Conservation (phyloP, 2,888 invertebrate genomes). For the Sceliomorpha sp. region DNA sequence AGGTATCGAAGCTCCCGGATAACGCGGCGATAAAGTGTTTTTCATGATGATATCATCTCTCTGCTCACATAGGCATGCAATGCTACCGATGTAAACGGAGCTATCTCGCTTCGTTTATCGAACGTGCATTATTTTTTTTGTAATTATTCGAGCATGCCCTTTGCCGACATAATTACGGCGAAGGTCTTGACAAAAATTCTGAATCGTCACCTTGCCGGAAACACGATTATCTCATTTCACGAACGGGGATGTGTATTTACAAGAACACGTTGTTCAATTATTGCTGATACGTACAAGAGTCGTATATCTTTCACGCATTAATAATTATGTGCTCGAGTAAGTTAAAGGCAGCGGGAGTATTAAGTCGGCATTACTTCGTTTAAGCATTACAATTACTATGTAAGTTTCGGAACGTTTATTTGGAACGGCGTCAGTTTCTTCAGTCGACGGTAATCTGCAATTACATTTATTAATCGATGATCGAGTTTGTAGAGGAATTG, state of each 20-base stretch:
- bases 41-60: conserved; percentile 52
- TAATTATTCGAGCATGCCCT: conserved; percentile 53
- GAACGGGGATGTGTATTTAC: neutral
- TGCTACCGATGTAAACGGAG: conserved; percentile 41
- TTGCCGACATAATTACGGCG: conserved; percentile 44
- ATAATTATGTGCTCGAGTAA: too few relatives aligned
- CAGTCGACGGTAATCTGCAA: too few relatives aligned
- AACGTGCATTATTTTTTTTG: conserved; percentile 41
- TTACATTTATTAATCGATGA: too few relatives aligned
- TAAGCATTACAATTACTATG: too few relatives aligned
- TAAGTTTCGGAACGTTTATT: too few relatives aligned
- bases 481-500: neutral
- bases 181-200: conserved; percentile 13
- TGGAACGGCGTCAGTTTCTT: too few relatives aligned
- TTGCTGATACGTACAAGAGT: conserved; percentile 8
- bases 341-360: too few relatives aligned
- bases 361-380: too few relatives aligned
- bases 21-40: conserved; percentile 56
- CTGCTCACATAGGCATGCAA: conserved; percentile 43
- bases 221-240: conserved; percentile 25
- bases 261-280: conserved; percentile 25
- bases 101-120: conserved; percentile 56
- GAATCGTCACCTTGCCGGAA: conserved; percentile 47
- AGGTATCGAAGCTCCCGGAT: conserved; percentile 55
- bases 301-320: conserved; percentile 10